Evolutionary conservation across 2,888 invertebrate species (phyloP), one percentile per base, ranked within the genome.

Genomic region (Xestia c-nigrum): DNA sequence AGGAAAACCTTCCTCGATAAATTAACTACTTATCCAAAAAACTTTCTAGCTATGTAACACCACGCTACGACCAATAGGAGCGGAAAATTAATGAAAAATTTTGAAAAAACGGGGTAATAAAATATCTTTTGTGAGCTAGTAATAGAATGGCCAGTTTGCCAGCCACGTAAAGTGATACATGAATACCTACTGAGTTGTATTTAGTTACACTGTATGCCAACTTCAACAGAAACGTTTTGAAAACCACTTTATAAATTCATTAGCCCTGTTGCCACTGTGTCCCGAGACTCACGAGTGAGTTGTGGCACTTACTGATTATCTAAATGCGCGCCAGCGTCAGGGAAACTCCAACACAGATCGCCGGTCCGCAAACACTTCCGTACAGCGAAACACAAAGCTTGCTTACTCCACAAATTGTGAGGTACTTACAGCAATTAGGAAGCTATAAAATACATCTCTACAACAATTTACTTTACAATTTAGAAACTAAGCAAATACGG

Each of bases 221-320:
- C 7, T 50, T 43, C 31, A 78, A 46, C 40, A 76, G 40, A 71
- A 72, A 61, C 61, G 52, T n/a, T 76, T 72, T 19, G 47, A n/a
- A 67, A 68, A 69, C 57, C 47, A 24, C 31, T 24, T 66, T 64
- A 76, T 61, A 57, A 80, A 80, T 57, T 57, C 38, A 65, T 74
- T 59, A 74, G 43, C 24, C 14, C 14, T 59, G 47, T 3, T 21
- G 24, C 72, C 24, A 59, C 38, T 6, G 38, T 31, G 71, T 77
- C 81, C 73, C n/a, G n/a, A n/a, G n/a, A n/a, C n/a, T n/a, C n/a
- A n/a, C 81, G 52, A 47, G 52, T 72, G 73, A 72, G 52, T 80
- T 80, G 50, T 52, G 61, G 74, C 46, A 59, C 19, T 64, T 47
- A n/a, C 55, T 80, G 52, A 43, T 57, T 78, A 65, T 43, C 65